A percentile compares a stretch with the other conserved stretches of the same genome.
These are phyloP conservation scores for Palythoa caribaeorum DNA, from an alignment of 92 coral and sea anemone species.

Conservation along the genomic window DNA sequence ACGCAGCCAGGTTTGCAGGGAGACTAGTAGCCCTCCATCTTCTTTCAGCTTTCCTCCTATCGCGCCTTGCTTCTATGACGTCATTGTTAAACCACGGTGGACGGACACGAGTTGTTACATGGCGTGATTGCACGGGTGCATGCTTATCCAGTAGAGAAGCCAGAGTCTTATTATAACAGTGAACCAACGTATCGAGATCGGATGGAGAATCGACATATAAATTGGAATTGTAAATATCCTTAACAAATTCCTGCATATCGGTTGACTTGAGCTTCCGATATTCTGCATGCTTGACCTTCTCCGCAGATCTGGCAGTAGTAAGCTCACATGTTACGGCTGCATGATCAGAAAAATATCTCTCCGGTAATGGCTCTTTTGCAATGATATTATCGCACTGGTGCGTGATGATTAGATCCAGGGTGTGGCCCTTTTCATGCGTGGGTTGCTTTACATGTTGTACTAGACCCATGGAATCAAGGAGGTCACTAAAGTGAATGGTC, in stretches of 20 bases:
- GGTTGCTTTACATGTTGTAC: constrained; percentile 33
- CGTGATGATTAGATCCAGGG: constrained; percentile 31
- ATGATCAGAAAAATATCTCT: constrained; percentile 53
- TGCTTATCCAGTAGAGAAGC: constrained; percentile 55
- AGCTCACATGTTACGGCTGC: constrained; percentile 17
- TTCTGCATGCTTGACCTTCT: constrained; percentile 32
- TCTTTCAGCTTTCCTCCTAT: constrained; percentile 65
- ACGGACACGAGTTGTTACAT: constrained; percentile 30
- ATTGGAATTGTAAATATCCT: constrained; percentile 37
- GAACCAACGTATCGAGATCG: constrained; percentile 42
- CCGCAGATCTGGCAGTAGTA: constrained; percentile 18
- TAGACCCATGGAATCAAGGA: constrained; percentile 47
- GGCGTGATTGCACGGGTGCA: constrained; percentile 61
- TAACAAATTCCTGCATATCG: neutral
- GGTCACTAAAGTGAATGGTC: constrained; percentile 41
- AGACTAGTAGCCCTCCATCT: constrained; percentile 22
- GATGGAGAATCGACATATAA: constrained; percentile 46
- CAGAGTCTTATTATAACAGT: constrained; percentile 58
- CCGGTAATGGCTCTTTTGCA: constrained; percentile 21
- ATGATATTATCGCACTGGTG: constrained; percentile 38
- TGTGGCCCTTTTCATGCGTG: constrained; percentile 42
- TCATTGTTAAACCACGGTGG: constrained; percentile 65
- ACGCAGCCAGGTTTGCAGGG: neutral
- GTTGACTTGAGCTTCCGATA: constrained; percentile 51
- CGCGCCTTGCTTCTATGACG: constrained; percentile 52